These are phyloP conservation scores for Drosophila orena DNA, from an alignment of 1,140 invertebrate genomes.

Conservation along the genomic window DNA sequence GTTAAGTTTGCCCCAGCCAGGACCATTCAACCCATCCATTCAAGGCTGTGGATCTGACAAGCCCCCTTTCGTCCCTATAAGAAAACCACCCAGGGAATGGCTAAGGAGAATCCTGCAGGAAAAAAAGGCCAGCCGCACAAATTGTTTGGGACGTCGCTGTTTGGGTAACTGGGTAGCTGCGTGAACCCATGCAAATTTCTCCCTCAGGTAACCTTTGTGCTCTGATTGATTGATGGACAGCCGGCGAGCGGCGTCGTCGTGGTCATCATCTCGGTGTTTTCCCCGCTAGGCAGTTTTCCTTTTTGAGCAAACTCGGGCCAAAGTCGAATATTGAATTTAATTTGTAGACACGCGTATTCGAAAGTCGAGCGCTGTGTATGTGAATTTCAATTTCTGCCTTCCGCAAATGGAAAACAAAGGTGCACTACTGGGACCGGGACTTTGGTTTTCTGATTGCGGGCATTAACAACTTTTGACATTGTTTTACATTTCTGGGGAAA, in stretches of 20 bases:
- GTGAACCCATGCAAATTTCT: slow-evolving; percentile 81
- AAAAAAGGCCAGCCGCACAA: slow-evolving; percentile 50
- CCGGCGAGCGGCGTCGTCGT: slow-evolving; percentile 24
- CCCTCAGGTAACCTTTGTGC: slow-evolving; percentile 80
- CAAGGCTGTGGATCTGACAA: slow-evolving; percentile 2
- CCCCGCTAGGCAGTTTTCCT: slow-evolving; percentile 10
- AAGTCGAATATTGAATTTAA: slow-evolving; percentile 75
- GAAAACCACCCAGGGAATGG: slow-evolving; percentile 28
- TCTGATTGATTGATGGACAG: slow-evolving; percentile 80
- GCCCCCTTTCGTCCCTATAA: slow-evolving; percentile 20
- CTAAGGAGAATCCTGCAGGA: slow-evolving; percentile 10
- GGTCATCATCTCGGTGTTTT: slow-evolving; percentile 49
- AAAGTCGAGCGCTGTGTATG: slow-evolving; percentile 51
- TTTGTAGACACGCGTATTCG: slow-evolving; percentile 64
- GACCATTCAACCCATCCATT: slow-evolving; percentile 33
- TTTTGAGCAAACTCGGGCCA: neutral
- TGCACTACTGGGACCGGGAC: slow-evolving; percentile 40
- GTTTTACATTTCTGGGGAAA: slow-evolving; percentile 78
- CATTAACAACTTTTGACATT: slow-evolving; percentile 81
- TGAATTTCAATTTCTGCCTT: slow-evolving; percentile 50
- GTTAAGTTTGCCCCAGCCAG: slow-evolving; percentile 65
- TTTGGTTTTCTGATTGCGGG: slow-evolving; percentile 58
- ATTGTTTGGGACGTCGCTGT: slow-evolving; percentile 73
- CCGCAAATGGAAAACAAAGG: slow-evolving; percentile 52
- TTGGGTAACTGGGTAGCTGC: slow-evolving; percentile 54